These are phyloP conservation scores for Stigmatopora nigra DNA, from an alignment of 2,113 vertebrate species.

Conservation along the genomic window DNA sequence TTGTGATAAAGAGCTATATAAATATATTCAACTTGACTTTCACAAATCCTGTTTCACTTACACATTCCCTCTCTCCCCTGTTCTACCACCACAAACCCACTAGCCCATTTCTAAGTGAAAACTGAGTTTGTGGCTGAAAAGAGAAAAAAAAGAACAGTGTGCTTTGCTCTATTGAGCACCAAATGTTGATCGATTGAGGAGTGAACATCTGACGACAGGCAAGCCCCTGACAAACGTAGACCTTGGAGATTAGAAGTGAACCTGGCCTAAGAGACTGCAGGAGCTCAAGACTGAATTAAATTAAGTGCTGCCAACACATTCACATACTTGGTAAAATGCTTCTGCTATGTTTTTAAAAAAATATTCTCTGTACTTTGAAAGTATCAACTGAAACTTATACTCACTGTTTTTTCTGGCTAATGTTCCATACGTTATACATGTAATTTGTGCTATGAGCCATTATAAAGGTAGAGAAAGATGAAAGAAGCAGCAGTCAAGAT, in stretches of 20 bases:
- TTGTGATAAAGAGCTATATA: too few species aligned
- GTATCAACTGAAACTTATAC: too few species aligned
- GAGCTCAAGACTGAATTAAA: slow-evolving; percentile 20
- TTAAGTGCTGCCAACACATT: slow-evolving; percentile 14
- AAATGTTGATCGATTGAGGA: slow-evolving; percentile 55
- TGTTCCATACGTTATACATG: too few species aligned
- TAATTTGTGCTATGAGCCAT: too few species aligned
- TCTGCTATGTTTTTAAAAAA: neutral
- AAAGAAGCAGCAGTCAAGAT: too few species aligned
- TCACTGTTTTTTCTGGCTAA: too few species aligned
- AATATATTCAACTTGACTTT: neutral
- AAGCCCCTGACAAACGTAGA: slow-evolving; percentile 29
- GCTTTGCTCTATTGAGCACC: slow-evolving; percentile 35
- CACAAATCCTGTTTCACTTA: neutral
- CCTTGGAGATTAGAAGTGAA: slow-evolving; percentile 29
- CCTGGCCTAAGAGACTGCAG: slow-evolving; percentile 34
- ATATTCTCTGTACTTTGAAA: neutral
- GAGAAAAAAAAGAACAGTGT: slow-evolving; percentile 16
- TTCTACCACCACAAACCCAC: slow-evolving; percentile 1
- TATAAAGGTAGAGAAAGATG: too few species aligned
- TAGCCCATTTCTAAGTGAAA: slow-evolving; percentile 12
- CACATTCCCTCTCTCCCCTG: neutral
- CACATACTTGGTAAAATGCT: slow-evolving; percentile 1
- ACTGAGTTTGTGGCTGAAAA: slow-evolving; percentile 11
- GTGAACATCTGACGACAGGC: slow-evolving; percentile 43